phyloP scores from a whole-genome alignment of 2,113 vertebrate genomes.

The Chaenogobius annularis region DNA sequence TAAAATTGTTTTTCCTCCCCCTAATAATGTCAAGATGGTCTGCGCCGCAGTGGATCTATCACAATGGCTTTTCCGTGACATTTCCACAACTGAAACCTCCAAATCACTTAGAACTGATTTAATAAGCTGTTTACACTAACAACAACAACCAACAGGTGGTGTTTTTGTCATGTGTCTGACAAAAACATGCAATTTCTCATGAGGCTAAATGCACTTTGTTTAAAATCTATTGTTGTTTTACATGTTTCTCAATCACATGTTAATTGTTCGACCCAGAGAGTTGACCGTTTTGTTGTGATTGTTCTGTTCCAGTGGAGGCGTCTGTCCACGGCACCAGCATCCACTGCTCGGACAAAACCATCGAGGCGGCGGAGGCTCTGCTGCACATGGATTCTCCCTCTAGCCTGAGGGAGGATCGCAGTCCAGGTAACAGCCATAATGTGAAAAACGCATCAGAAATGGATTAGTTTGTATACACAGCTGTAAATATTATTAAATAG shows the following conservation, averaged over 20 bases:
- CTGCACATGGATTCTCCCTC: constrained; percentile 97
- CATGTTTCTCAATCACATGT: neutral
- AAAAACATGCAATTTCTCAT: too few relatives aligned
- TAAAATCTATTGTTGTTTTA: neutral
- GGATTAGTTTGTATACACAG: neutral
- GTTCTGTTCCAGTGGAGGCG: constrained; percentile 86
- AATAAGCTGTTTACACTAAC: too few relatives aligned
- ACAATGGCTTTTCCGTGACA: too few relatives aligned
- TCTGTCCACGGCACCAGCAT: constrained; percentile 89
- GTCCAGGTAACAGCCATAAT: constrained; percentile 69
- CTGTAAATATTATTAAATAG: too few relatives aligned
- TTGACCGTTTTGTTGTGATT: neutral
- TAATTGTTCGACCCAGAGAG: neutral
- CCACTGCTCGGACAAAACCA: constrained; percentile 90
- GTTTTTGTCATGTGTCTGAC: too few relatives aligned
- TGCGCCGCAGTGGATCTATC: too few relatives aligned
- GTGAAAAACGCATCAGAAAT: neutral
- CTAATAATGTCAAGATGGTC: too few relatives aligned
- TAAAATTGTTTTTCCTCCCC: too few relatives aligned
- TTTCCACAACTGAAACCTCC: too few relatives aligned
- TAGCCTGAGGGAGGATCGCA: constrained; percentile 87
- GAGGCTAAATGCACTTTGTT: neutral
- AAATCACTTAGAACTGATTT: too few relatives aligned
- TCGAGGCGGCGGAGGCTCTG: constrained; percentile 97
- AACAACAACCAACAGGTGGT: too few relatives aligned